phyloP scores from a whole-genome alignment of 2,888 invertebrate species.

The Lasioglossum morio region DNA sequence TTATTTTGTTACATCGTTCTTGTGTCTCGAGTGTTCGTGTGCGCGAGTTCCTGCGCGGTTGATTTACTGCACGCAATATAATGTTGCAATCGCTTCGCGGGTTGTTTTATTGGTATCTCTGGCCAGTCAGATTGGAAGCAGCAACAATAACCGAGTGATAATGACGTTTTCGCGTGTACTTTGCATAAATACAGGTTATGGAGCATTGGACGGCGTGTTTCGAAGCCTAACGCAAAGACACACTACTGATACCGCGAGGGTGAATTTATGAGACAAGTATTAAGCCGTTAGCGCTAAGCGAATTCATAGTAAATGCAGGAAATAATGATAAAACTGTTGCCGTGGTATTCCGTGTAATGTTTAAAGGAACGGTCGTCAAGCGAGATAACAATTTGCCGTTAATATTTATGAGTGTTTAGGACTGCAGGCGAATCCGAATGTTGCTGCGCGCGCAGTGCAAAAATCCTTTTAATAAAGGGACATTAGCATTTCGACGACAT shows the following conservation, averaged over 20 bases:
- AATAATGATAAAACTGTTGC: slow-evolving; percentile 41
- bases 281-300: slow-evolving; percentile 35
- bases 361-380: slow-evolving; percentile 21
- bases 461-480: slow-evolving; percentile 23
- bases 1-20: not conserved
- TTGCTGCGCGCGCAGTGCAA: not conserved
- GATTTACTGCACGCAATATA: slow-evolving; percentile 5
- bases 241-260: slow-evolving; percentile 15
- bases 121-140: not conserved
- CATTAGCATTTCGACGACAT: slow-evolving; percentile 36
- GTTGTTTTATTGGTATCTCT: slow-evolving; percentile 1
- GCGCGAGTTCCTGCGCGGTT: not conserved
- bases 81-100: not conserved
- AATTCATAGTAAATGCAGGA: slow-evolving; percentile 47
- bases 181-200: slow-evolving; percentile 11
- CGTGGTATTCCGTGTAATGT: slow-evolving; percentile 27
- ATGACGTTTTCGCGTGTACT: slow-evolving; percentile 10
- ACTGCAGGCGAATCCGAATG: slow-evolving; percentile 13
- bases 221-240: slow-evolving; percentile 18
- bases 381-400: slow-evolving; percentile 34
- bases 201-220: not conserved
- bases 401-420: slow-evolving; percentile 46
- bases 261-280: slow-evolving; percentile 45
- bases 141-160: not conserved
- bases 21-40: not conserved